Percentiles rank a stretch among this genome's conserved stretches.
Evolutionary conservation across 2,888 invertebrate genomes (phyloP).

Genomic region (Sisyra nigra): DNA sequence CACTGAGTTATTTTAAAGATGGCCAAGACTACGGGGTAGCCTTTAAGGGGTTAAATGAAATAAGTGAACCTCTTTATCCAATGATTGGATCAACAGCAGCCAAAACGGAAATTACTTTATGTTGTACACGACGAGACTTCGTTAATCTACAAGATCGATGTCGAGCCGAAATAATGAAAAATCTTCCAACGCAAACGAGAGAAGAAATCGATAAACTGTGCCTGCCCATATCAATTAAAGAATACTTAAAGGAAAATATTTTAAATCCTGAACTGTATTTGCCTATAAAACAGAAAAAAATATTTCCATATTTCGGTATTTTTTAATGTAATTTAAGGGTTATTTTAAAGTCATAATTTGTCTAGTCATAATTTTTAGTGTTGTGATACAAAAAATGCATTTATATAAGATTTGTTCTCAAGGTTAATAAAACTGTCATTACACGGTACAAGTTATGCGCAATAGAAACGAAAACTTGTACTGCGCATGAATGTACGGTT

Average conservation of each 20-base stretch:
- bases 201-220: conserved; percentile 35
- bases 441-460: too few relatives aligned
- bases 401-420: too few relatives aligned
- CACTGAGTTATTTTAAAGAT: conserved; percentile 54
- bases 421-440: too few relatives aligned
- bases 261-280: conserved; percentile 23
- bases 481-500: too few relatives aligned
- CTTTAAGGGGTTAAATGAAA: conserved; percentile 43
- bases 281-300: conserved; percentile 16
- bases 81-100: conserved; percentile 57
- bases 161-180: conserved; percentile 40
- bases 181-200: conserved; percentile 26
- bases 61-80: conserved; percentile 46
- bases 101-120: conserved; percentile 54
- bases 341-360: background rate
- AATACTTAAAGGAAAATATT: conserved; percentile 38
- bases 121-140: conserved; percentile 40
- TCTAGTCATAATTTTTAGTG: conserved; percentile 1
- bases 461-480: too few relatives aligned
- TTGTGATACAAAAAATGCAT: background rate
- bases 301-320: too few relatives aligned
- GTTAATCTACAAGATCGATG: conserved; percentile 52
- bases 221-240: conserved; percentile 38
- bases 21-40: conserved; percentile 52
- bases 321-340: conserved; percentile 2